Conservation (phyloP, 2,888 invertebrate species). For the Acleris cristana region DNA sequence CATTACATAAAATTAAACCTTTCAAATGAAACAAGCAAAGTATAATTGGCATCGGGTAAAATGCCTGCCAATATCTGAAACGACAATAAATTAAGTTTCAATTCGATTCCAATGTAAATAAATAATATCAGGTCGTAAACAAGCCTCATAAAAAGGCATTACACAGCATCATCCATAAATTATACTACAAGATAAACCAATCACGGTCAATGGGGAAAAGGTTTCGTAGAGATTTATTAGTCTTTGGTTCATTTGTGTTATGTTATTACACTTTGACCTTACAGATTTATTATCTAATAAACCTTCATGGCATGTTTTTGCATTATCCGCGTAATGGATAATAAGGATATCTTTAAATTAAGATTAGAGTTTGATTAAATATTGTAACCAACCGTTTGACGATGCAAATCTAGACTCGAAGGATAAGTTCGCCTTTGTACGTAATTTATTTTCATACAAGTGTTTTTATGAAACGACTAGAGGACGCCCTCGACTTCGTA, state of each 20-base stretch:
- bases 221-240: not conserved
- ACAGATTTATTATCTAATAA: not conserved
- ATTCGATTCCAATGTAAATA: not conserved
- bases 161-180: not conserved
- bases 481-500: too few relatives aligned
- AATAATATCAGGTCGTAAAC: conserved; percentile 1
- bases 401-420: too few relatives aligned
- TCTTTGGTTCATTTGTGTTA: not conserved
- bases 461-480: too few relatives aligned
- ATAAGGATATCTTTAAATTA: too few relatives aligned
- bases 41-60: not conserved
- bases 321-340: too few relatives aligned
- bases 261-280: not conserved
- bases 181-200: conserved; percentile 1
- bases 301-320: too few relatives aligned
- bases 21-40: not conserved
- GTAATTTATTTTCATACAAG: too few relatives aligned
- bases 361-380: too few relatives aligned
- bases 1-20: not conserved
- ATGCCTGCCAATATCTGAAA: not conserved
- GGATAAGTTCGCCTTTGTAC: too few relatives aligned
- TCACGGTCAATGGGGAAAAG: not conserved
- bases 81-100: not conserved
- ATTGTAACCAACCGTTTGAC: too few relatives aligned
- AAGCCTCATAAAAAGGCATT: not conserved